Percentiles rank a stretch among this genome's conserved stretches.
Conservation (phyloP, 2,888 invertebrate genomes). For the Netelia melanura region DNA sequence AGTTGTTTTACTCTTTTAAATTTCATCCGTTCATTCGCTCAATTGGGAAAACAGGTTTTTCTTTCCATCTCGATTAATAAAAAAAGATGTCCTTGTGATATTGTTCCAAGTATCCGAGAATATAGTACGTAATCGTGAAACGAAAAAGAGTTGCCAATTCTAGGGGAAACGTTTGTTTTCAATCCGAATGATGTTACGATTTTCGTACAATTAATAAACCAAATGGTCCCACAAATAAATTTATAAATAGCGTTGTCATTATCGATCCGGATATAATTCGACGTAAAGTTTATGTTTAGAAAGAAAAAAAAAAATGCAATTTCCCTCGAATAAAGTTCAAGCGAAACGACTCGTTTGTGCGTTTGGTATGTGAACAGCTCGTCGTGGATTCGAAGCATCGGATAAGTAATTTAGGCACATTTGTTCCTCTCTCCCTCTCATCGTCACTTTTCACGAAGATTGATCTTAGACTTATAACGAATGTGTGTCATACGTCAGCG, state of each 20-base stretch:
- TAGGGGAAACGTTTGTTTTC: background rate
- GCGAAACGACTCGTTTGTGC: conserved; percentile 44
- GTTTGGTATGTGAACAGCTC: conserved; percentile 52
- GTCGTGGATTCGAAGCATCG: conserved; percentile 47
- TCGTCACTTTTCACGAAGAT: conserved; percentile 12
- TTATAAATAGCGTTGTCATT: conserved; percentile 28
- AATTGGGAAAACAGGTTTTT: conserved; percentile 11
- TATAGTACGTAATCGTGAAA: conserved; percentile 1
- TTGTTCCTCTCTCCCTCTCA: conserved; percentile 10
- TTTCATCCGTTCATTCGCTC: conserved; percentile 23
- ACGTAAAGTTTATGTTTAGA: no score
- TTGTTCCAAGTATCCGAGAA: background rate
- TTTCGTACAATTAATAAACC: conserved; percentile 22
- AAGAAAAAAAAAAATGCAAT: conserved; percentile 1
- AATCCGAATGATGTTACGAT: conserved; percentile 7
- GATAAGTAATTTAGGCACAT: conserved; percentile 56
- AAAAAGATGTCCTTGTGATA: background rate
- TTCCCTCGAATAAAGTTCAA: conserved; percentile 34
- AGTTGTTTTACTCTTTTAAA: background rate
- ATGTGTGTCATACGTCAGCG: background rate
- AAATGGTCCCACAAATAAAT: conserved; percentile 60
- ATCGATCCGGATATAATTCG: background rate
- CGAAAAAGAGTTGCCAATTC: background rate
- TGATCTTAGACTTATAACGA: no score
- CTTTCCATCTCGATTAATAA: conserved; percentile 19